Evolutionary conservation across 2,888 invertebrate species (phyloP).

Genomic region (Choreutis nemorana): DNA sequence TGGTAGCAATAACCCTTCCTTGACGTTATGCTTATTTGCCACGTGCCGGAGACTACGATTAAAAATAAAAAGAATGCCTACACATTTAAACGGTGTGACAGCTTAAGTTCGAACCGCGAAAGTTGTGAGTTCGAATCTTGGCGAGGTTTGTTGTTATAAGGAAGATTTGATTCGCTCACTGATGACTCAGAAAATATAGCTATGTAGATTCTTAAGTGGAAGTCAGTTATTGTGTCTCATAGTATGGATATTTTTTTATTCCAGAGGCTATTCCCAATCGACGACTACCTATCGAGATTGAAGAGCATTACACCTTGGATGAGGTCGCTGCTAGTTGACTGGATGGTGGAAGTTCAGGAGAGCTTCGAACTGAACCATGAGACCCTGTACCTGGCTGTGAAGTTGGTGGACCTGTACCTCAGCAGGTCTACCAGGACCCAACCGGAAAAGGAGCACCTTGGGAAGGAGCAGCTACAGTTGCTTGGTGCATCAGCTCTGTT

Average conservation of each 20-base stretch:
- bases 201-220: conserved; percentile 3
- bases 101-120: too few species aligned
- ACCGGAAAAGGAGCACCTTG: conserved; percentile 61
- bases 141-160: too few species aligned
- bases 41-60: too few species aligned
- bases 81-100: too few species aligned
- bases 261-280: conserved; percentile 73
- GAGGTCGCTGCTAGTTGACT: conserved; percentile 94
- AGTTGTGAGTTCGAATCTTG: too few species aligned
- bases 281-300: conserved; percentile 85
- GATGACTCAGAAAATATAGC: too few species aligned
- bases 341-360: conserved; percentile 99
- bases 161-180: too few species aligned
- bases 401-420: conserved; percentile 91
- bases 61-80: too few species aligned
- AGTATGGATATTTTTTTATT: conserved; percentile 18
- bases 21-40: too few species aligned
- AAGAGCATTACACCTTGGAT: conserved; percentile 83
- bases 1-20: too few species aligned
- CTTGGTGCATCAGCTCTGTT: conserved; percentile 93
- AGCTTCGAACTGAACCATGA: conserved; percentile 98
- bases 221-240: conserved; percentile 7
- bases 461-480: conserved; percentile 88
- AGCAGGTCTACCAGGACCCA: conserved; percentile 32
- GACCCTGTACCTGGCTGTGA: conserved; percentile 95